Conservation (phyloP, 1,140 invertebrate species). For the Cotesia typhae region DNA sequence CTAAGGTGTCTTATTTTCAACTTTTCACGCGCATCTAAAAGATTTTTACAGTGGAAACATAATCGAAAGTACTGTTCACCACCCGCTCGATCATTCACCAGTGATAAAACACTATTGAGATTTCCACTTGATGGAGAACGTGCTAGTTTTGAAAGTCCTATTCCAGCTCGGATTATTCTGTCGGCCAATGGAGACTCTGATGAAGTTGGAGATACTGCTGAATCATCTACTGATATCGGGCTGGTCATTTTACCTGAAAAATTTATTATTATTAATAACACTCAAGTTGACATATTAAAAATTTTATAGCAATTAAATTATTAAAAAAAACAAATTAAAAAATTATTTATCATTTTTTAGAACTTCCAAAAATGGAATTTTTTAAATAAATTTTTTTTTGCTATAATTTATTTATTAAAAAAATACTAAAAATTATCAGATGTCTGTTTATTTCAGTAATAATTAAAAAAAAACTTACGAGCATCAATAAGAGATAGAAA, state of each 20-base stretch:
- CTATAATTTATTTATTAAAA: no score
- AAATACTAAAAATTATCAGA: not conserved
- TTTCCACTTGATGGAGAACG: conserved; percentile 63
- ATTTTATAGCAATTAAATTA: not conserved
- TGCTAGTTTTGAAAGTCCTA: conserved; percentile 58
- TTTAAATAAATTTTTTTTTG: no score
- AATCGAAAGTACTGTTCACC: conserved; percentile 77
- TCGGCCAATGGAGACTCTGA: conserved; percentile 55
- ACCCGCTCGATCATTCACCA: conserved; percentile 63
- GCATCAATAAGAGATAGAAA: conserved; percentile 87
- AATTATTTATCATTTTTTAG: no score
- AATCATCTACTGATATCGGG: conserved; percentile 63
- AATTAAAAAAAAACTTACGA: conserved; percentile 70
- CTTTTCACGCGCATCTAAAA: conserved; percentile 83
- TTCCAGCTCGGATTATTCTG: conserved; percentile 68
- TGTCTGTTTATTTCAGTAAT: no score
- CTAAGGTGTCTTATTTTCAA: conserved; percentile 82
- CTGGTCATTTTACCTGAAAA: conserved; percentile 71
- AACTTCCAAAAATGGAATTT: no score
- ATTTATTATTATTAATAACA: not conserved
- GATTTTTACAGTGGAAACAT: conserved; percentile 83
- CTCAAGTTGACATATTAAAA: not conserved
- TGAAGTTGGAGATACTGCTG: conserved; percentile 53
- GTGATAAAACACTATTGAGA: conserved; percentile 65
- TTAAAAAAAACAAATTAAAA: no score